phyloP scores from a whole-genome alignment of 2,113 vertebrate species.

The Pelodiscus sinensis region DNA sequence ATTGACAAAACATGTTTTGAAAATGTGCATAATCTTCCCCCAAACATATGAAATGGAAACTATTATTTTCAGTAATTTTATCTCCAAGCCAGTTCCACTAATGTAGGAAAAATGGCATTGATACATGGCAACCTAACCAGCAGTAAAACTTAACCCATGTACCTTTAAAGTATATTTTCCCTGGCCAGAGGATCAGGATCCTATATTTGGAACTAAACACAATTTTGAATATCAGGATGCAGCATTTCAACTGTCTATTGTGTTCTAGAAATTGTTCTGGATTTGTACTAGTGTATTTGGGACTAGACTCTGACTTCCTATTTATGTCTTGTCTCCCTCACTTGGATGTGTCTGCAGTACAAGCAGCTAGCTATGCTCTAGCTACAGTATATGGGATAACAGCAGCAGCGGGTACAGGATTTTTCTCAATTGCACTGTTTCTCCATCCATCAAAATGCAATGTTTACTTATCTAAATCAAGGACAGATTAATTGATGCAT shows the following conservation, averaged over 20 bases:
- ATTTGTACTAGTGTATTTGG: too few species aligned
- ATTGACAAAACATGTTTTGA: neutral
- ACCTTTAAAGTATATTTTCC: neutral
- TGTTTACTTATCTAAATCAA: neutral
- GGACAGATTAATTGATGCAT: neutral
- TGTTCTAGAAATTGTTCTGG: too few species aligned
- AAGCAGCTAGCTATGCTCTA: too few species aligned
- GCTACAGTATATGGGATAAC: too few species aligned
- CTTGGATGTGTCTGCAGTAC: too few species aligned
- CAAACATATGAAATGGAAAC: neutral
- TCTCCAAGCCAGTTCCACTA: neutral
- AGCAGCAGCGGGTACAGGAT: neutral
- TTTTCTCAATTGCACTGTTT: neutral
- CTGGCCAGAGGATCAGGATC: neutral
- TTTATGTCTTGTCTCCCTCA: too few species aligned
- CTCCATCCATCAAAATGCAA: neutral
- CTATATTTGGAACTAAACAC: neutral
- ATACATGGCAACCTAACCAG: neutral
- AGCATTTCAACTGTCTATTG: too few species aligned
- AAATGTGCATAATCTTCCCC: neutral
- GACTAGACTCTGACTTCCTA: too few species aligned
- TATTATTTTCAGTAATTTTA: neutral
- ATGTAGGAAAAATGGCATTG: neutral
- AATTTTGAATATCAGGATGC: too few species aligned
- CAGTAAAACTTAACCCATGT: fast-evolving